phyloP scores from a whole-genome alignment of 2,113 vertebrate species.

The Myiozetetes cayanensis region DNA sequence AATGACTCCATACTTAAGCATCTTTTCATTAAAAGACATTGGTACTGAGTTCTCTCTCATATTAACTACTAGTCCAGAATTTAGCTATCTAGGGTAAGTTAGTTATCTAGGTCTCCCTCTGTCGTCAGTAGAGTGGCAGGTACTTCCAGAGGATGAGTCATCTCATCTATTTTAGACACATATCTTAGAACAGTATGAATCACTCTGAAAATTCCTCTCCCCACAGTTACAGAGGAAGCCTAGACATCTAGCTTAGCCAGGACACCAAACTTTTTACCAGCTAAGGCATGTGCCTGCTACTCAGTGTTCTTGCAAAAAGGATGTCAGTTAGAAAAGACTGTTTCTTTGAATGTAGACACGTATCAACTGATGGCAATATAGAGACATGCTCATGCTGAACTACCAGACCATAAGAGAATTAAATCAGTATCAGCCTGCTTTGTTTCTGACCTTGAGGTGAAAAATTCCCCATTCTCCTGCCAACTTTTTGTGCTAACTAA shows the following conservation, averaged over 20 bases:
- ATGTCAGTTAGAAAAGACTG: not conserved
- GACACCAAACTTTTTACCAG: not conserved
- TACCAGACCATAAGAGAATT: not conserved
- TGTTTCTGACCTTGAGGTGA: not conserved
- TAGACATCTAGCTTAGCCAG: not conserved
- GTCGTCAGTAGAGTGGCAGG: conserved; percentile 40
- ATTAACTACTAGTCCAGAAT: not conserved
- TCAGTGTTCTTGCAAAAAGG: not conserved
- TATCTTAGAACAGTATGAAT: conserved; percentile 41
- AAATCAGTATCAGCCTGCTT: not conserved
- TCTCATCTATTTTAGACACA: conserved; percentile 47
- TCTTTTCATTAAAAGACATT: not conserved
- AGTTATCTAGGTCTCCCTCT: conserved; percentile 61
- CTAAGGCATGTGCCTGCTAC: not conserved
- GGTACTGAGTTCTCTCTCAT: not conserved
- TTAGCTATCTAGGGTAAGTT: conserved; percentile 25
- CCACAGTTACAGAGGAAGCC: not conserved
- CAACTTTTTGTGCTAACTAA: not conserved
- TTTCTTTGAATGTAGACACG: not conserved
- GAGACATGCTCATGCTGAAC: not conserved
- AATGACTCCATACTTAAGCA: not conserved
- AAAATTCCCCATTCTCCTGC: not conserved
- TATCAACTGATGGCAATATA: not conserved
- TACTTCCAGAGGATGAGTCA: conserved; percentile 56
- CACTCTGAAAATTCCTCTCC: conserved; percentile 39